Evolutionary conservation across 1,140 invertebrate species (phyloP).

Genomic region (Whitmania pigra): DNA sequence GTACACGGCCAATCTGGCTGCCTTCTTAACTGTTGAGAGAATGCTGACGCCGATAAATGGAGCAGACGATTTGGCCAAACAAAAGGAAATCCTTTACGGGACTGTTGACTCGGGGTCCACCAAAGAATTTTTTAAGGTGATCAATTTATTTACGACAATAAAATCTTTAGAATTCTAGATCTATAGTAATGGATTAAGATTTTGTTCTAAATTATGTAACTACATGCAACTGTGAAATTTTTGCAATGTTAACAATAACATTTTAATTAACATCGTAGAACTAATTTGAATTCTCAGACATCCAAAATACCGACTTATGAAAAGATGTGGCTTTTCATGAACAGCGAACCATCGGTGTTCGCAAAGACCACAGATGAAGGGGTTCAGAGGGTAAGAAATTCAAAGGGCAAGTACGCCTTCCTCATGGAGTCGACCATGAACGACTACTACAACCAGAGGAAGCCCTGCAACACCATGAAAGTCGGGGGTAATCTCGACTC

Average conservation of each 20-base stretch:
- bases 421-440: constrained; percentile 40
- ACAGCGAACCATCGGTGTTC: constrained; percentile 59
- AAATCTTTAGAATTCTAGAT: not conserved
- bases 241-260: too few species aligned
- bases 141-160: not conserved
- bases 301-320: constrained; percentile 78
- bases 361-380: constrained; percentile 67
- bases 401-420: constrained; percentile 36
- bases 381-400: constrained; percentile 56
- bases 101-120: constrained; percentile 64
- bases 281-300: constrained; percentile 28
- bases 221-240: too few species aligned
- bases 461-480: constrained; percentile 78
- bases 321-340: constrained; percentile 90
- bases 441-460: constrained; percentile 37
- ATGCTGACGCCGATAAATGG: constrained; percentile 18
- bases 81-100: constrained; percentile 28
- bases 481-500: constrained; percentile 65
- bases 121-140: constrained; percentile 65
- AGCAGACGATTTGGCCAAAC: constrained; percentile 17
- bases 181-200: not conserved
- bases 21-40: constrained; percentile 26
- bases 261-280: too few species aligned
- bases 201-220: too few species aligned
- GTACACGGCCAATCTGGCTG: constrained; percentile 54